Evolutionary conservation across 2,113 vertebrate species (phyloP), one percentile per base, ranked within the genome.

Genomic region (Aegotheles bennettii): DNA sequence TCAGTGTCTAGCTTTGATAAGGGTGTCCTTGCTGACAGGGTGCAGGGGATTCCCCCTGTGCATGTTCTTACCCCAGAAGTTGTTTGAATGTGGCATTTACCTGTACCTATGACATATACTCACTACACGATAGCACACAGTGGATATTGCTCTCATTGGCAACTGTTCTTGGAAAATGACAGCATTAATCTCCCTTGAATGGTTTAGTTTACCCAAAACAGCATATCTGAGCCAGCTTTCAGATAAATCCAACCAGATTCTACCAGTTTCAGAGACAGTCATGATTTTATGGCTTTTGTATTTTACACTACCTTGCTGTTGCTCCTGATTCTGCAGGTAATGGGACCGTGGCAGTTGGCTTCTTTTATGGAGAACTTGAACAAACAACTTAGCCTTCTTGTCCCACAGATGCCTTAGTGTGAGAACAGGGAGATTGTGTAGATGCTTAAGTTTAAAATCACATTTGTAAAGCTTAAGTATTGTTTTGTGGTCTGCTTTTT

Each of bases 231-330:
- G 21, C 23, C 28, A 42, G 23, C 71, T 75, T 84, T 65, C 64
- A 74, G 21, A 29, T 84, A 65, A 88, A 67, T 70, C 20, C 13
- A 50, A 19, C 6, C 7, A 38, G 11, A 19, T 67, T 63, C 33
- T 42, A 92, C 29, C 77, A 21, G 28, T 76, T 87, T 95, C 56
- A 91, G 92, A 96, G 10, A 18, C 4, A 80, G 11, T 6, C 2
- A 48, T 23, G 20, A 24, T 71, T 96, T 96, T 93, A 93, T 47
- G 28, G 40, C 70, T 70, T 86, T 64, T 63, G 8, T 60, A 28
- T 31, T 91, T 91, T 94, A 70, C 43, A 76, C 6, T 6, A 33
- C 11, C 40, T 87, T 56, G 24, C 15, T 40, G 35, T 42, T 77
- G 1, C 26, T 91, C 51, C 59, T 77, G 56, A 47, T 64, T 75